Percentiles rank a stretch among this genome's conserved stretches.
These are phyloP conservation scores for Anisognathus igniventris DNA, from an alignment of 2,797 vertebrate genomes.

Conservation along the genomic window DNA sequence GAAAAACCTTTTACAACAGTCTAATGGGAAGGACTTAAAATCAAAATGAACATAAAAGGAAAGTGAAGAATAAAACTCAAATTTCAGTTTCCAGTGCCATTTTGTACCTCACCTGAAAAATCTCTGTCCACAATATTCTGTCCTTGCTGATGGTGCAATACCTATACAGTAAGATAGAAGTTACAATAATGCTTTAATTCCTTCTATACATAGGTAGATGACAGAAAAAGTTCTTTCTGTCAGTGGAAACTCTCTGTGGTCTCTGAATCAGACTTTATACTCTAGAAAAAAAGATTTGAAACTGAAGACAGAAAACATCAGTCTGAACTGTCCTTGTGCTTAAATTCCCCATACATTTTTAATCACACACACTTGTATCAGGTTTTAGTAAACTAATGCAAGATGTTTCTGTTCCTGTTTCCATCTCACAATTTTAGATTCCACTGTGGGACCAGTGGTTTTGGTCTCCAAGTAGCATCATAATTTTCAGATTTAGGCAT, in stretches of 20 bases:
- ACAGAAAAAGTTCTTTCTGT: background rate
- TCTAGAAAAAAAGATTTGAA: background rate
- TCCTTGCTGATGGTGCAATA: background rate
- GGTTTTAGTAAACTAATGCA: background rate
- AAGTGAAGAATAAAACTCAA: background rate
- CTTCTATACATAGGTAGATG: background rate
- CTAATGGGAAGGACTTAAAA: background rate
- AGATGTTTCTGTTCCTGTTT: background rate
- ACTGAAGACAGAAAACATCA: background rate
- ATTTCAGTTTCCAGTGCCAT: background rate
- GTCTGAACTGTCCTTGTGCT: background rate
- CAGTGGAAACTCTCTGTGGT: background rate
- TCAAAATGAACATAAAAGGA: background rate
- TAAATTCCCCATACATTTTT: background rate
- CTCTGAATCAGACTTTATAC: background rate
- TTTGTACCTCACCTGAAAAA: background rate
- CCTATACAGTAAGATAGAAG: background rate
- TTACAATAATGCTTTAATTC: background rate
- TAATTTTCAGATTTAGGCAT: background rate
- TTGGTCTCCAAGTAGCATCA: background rate
- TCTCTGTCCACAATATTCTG: background rate
- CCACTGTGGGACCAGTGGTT: background rate
- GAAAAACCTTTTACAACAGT: background rate
- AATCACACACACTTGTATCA: background rate
- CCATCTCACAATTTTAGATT: background rate